Percentiles rank a stretch among this genome's conserved stretches.
These are phyloP conservation scores for Hemiscyllium ocellatum DNA, from an alignment of 2,113 vertebrate genomes.

Conservation along the genomic window DNA sequence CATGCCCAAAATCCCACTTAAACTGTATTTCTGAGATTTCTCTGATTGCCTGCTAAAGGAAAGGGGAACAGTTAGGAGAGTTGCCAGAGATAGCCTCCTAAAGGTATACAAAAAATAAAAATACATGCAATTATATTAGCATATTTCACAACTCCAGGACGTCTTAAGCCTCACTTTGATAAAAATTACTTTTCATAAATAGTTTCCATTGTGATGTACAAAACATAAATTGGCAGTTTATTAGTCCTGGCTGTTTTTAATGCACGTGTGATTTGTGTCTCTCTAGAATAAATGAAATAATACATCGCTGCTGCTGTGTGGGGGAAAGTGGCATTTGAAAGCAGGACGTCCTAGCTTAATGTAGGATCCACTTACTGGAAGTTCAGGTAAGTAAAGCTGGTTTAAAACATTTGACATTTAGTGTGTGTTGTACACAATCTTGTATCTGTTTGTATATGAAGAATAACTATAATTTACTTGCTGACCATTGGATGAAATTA, in stretches of 20 bases:
- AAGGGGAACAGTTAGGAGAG: not conserved
- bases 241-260: not conserved
- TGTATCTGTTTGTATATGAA: too few species aligned
- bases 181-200: not conserved
- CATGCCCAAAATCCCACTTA: not conserved
- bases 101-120: not conserved
- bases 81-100: not conserved
- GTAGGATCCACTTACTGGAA: not conserved
- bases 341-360: not conserved
- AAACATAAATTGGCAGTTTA: not conserved
- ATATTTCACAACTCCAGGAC: not conserved
- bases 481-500: not conserved
- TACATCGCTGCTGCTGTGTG: not conserved
- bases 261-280: not conserved
- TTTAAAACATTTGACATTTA: not conserved
- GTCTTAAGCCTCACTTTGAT: not conserved
- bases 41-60: not conserved
- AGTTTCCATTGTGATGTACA: too few species aligned
- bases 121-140: not conserved
- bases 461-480: not conserved
- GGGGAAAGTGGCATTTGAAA: not conserved
- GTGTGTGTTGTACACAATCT: too few species aligned
- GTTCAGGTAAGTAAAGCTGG: not conserved
- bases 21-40: not conserved
- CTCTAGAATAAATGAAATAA: not conserved